Base-by-base conservation (phyloP, 2,888 invertebrate species). In the Xanthorhoe designata region DNA sequence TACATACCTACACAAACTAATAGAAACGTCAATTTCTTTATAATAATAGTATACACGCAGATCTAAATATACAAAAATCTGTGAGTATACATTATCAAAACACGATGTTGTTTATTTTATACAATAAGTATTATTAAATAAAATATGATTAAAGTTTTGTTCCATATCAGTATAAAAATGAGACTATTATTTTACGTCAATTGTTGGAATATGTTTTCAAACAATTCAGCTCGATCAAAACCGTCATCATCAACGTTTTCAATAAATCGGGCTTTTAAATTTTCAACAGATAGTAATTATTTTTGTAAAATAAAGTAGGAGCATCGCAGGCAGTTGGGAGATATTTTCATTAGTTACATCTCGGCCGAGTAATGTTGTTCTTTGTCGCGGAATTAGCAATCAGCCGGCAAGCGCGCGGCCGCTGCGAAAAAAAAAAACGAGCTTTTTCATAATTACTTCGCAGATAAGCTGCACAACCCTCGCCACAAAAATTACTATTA, bases 371-470 rank as follows among this genome's bases (percentile, higher is more conserved):
- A 89, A 89, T 88, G 79, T 83, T 82, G 83, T 85, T 83, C 88
- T 90, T 90, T 91, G 90, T 90, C 90, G 88, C 80, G 80, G 81
- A 91, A 91, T 92, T 90, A 90, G 90, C 88, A 90, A 92, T 91
- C 89, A 89, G 86, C 82, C 83, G 79, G 76, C 49, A 66, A 64
- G 59, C 32, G 32, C 55, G 66, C 51, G 57, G 47, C 65, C 60
- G 45, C 58, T 47, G 65, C 61, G 80, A 82, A 86, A 85, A 89
- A 86, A n/a, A 82, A 78, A 78, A 81, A 80, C 75, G 81, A 82
- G 84, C 74, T 84, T 87, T 86, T 89, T 84, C 88, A 82, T 91
- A 91, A 92, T 92, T 91, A 83, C 84, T 76, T 76, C 80, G 75
- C 84, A 87, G 91, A 90, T 90, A 90, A 89, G 85, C 84, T 83